phyloP scores from a whole-genome alignment of 2,113 vertebrate species.

The Crotalus helleri region DNA sequence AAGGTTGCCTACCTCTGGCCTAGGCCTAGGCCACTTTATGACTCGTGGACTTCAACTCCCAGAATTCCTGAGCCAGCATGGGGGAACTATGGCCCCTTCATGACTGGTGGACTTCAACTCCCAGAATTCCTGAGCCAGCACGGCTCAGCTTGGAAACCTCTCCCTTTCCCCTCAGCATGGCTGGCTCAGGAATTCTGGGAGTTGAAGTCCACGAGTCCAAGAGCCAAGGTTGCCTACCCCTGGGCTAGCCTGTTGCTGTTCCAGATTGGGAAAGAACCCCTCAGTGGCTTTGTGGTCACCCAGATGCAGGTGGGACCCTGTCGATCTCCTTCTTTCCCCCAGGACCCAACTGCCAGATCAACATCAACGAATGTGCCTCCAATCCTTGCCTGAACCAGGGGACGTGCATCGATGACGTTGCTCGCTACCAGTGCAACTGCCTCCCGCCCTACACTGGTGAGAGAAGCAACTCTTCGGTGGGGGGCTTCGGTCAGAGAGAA shows the following conservation, averaged over 20 bases:
- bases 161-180: too few species aligned
- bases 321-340: accelerated
- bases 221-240: too few species aligned
- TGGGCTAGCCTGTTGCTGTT: not conserved
- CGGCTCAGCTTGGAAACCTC: too few species aligned
- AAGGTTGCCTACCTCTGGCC: too few species aligned
- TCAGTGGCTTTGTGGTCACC: not conserved
- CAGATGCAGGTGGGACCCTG: not conserved
- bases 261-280: not conserved
- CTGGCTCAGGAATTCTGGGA: too few species aligned
- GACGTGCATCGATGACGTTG: slow-evolving; percentile 89
- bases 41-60: too few species aligned
- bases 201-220: too few species aligned
- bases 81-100: too few species aligned
- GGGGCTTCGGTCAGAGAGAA: not conserved
- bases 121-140: too few species aligned
- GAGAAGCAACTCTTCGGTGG: not conserved
- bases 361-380: slow-evolving; percentile 95
- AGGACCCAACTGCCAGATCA: slow-evolving; percentile 96
- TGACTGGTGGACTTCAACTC: too few species aligned
- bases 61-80: too few species aligned
- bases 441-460: slow-evolving; percentile 91
- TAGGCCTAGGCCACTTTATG: too few species aligned
- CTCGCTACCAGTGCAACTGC: slow-evolving; percentile 94
- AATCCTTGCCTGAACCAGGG: slow-evolving; percentile 96